A percentile compares a stretch with the other conserved stretches of the same genome.
Evolutionary conservation across 2,888 invertebrate species (phyloP).

Genomic region (Caenorhabditis sp.): DNA sequence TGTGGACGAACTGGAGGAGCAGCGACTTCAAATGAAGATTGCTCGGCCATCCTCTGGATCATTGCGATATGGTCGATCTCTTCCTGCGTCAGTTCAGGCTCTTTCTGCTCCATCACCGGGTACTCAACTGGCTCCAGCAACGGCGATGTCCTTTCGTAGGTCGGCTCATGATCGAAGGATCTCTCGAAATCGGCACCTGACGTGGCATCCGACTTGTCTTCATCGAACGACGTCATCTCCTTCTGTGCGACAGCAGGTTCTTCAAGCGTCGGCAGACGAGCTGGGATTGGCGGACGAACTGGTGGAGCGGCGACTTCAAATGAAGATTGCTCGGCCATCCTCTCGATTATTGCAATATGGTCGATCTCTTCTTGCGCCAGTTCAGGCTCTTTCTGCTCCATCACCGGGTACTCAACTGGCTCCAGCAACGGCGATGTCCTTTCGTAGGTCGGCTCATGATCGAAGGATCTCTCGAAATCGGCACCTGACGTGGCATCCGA

Average conservation of each 20-base stretch:
- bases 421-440: not conserved
- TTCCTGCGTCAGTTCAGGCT: constrained; percentile 32
- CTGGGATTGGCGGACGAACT: not conserved
- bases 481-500: constrained; percentile 50
- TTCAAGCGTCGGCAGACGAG: not conserved
- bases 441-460: no score
- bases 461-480: constrained; percentile 25
- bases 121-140: constrained; percentile 13
- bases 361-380: constrained; percentile 32
- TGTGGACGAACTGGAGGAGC: constrained; percentile 10
- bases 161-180: constrained; percentile 18
- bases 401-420: constrained; percentile 4
- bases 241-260: not conserved
- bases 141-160: no score
- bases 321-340: constrained; percentile 26
- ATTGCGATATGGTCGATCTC: constrained; percentile 53
- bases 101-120: not conserved
- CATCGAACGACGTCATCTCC: not conserved
- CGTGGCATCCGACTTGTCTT: constrained; percentile 34
- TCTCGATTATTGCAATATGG: constrained; percentile 38
- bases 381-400: constrained; percentile 2
- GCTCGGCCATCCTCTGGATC: constrained; percentile 31
- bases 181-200: constrained; percentile 30
- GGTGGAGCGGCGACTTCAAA: constrained; percentile 24
- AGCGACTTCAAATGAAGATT: constrained; percentile 43